phyloP scores from a whole-genome alignment of 53 echinoderm and acorn worm species.

The Temnopleurus reevesii region DNA sequence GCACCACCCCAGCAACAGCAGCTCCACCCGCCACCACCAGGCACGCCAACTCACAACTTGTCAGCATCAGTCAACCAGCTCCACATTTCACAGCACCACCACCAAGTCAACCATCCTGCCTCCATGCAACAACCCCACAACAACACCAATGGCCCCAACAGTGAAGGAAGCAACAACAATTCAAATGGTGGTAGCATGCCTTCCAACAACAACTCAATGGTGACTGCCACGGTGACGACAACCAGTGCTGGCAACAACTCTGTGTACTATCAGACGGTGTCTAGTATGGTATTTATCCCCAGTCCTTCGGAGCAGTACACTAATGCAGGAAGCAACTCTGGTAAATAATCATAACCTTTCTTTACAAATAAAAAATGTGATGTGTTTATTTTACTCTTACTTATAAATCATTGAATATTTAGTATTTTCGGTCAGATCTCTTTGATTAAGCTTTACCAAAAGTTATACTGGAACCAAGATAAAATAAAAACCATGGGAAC shows the following conservation, averaged over 20 bases:
- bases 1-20: constrained; percentile 64
- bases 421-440: too few species aligned
- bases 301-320: constrained; percentile 69
- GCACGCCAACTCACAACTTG: constrained; percentile 67
- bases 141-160: constrained; percentile 42
- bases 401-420: too few species aligned
- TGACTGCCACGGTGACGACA: constrained; percentile 35
- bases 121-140: constrained; percentile 43
- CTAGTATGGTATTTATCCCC: constrained; percentile 74
- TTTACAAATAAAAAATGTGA: too few species aligned
- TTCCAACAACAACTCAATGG: constrained; percentile 62
- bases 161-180: constrained; percentile 35
- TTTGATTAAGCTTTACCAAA: too few species aligned
- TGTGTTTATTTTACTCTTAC: too few species aligned
- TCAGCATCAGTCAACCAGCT: constrained; percentile 76
- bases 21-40: constrained; percentile 60
- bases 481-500: too few species aligned
- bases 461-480: too few species aligned
- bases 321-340: constrained; percentile 47
- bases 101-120: constrained; percentile 75
- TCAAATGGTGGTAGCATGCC: constrained; percentile 29
- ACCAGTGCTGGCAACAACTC: constrained; percentile 69
- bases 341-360: constrained; percentile 41
- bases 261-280: constrained; percentile 77
- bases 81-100: constrained; percentile 89